Evolutionary conservation across 2,888 invertebrate genomes (phyloP), one percentile per base, ranked within the genome.

Genomic region (Troides aeacus): DNA sequence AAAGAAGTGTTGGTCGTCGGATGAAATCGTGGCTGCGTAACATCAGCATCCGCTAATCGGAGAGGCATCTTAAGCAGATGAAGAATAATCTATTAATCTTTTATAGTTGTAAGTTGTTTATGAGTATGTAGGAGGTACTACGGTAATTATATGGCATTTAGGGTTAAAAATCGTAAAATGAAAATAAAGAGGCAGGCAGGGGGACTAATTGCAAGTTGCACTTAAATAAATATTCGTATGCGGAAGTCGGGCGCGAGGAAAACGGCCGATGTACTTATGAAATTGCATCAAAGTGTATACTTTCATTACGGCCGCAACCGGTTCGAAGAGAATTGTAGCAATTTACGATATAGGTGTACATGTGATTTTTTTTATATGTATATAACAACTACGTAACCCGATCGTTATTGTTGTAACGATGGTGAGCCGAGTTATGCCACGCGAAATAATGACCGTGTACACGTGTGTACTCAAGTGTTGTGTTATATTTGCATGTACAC

Each of bases 291-390:
- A 75, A 74, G 72, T 67, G 70, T 68, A 64, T 66, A 77, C 78
- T 77, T 77, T 78, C 77, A 75, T 78, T 75, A 72, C 74, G 66
- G 71, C 76, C 75, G 78, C 74, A 79, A 79, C 76, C 72, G 72
- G 72, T 72, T 72, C 72, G 72, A 53, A 71, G 70, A 64, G 70
- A 70, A 70, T 42, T 70, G 70, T 60, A 70, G 63, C 70, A 64
- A 70, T 70, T 53, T 70, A 66, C 60, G 18, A 67, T 66, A 59
- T 58, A 53, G 57, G 23, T 23, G 62, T 57, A 72, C 70, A 58
- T 69, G 63, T 69, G 61, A 71, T 64, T 73, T 73, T 74, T 73
- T 72, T 74, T 69, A 73, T 73, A 72, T 73, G 53, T 53, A 67
- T 68, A 30, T 30, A 30, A 30, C 72, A 70, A 68, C 72, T 71